Conservation (phyloP, 2,797 vertebrate genomes). For the Bovichtus variegatus region DNA sequence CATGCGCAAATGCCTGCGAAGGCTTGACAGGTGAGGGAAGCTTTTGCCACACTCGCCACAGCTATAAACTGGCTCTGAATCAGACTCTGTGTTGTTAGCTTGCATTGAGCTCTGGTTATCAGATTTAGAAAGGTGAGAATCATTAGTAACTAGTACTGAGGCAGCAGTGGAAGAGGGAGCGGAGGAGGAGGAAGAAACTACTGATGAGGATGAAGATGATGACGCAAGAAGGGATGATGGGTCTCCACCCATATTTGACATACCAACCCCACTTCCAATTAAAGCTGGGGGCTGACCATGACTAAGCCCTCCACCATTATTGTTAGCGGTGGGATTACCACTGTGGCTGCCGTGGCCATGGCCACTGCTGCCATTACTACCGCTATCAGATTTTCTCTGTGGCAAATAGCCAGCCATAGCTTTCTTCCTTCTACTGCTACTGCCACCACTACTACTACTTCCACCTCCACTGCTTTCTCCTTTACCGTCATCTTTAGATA, state of each 20-base stretch:
- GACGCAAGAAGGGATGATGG: conserved; percentile 85
- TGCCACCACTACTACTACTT: conserved; percentile 75
- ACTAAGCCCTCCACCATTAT: conserved; percentile 80
- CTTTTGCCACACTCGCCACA: conserved; percentile 94
- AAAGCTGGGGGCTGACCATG: conserved; percentile 84
- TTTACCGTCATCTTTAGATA: conserved; percentile 88
- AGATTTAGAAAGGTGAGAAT: conserved; percentile 85
- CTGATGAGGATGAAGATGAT: conserved; percentile 87
- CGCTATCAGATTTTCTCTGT: conserved; percentile 86
- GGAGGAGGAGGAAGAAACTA: conserved; percentile 87
- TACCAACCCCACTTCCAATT: conserved; percentile 83
- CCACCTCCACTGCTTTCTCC: conserved; percentile 80
- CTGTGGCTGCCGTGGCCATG: conserved; percentile 79
- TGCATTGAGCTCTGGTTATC: conserved; percentile 83
- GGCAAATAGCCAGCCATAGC: conserved; percentile 90
- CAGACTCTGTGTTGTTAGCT: conserved; percentile 79
- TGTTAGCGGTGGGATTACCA: conserved; percentile 82
- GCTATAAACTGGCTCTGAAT: conserved; percentile 88
- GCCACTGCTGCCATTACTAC: conserved; percentile 72
- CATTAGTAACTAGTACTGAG: conserved; percentile 87
- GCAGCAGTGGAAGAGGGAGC: conserved; percentile 86
- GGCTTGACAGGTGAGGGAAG: conserved; percentile 95
- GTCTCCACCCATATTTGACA: conserved; percentile 84
- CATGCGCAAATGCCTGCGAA: conserved; percentile 94
- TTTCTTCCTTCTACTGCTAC: conserved; percentile 88